Percentiles rank a stretch among this genome's conserved stretches.
These are phyloP conservation scores for Novumbra hubbsi DNA, from an alignment of 2,797 vertebrate species.

Conservation along the genomic window DNA sequence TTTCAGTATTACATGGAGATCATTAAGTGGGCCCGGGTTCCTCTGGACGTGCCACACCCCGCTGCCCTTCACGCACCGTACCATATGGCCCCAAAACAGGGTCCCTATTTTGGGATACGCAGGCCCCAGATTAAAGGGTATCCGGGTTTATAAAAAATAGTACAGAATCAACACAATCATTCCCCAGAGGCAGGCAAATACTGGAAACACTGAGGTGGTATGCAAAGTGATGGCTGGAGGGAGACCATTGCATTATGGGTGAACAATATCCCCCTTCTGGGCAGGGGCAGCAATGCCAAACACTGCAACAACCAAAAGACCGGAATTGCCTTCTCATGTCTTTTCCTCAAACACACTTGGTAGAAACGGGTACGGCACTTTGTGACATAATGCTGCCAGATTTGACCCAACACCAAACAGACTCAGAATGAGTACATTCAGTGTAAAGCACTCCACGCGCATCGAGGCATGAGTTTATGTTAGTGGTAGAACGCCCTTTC, in stretches of 20 bases:
- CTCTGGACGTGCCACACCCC: conserved; percentile 19
- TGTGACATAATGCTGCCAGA: no score
- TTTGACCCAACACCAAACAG: not conserved
- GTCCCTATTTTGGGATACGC: conserved; percentile 20
- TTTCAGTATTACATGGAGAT: conserved; percentile 57
- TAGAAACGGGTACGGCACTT: no score
- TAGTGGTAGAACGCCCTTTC: not conserved
- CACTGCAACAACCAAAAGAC: not conserved
- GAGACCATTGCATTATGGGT: not conserved
- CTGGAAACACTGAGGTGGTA: not conserved
- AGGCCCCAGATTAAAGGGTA: not conserved
- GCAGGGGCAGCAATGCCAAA: not conserved
- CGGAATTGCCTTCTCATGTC: no score
- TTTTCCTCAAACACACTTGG: not conserved
- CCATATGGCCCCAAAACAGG: conserved; percentile 32
- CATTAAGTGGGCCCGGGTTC: conserved; percentile 57
- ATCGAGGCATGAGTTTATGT: no score
- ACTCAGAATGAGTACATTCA: not conserved
- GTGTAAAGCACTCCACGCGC: no score
- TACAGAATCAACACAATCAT: no score
- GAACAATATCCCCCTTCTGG: not conserved
- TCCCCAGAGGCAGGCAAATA: not conserved
- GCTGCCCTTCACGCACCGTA: conserved; percentile 38
- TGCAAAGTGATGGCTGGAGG: not conserved
- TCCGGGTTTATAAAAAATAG: not conserved